Base-by-base conservation (phyloP, 2,888 invertebrate genomes). In the Nemapogon koenigi region DNA sequence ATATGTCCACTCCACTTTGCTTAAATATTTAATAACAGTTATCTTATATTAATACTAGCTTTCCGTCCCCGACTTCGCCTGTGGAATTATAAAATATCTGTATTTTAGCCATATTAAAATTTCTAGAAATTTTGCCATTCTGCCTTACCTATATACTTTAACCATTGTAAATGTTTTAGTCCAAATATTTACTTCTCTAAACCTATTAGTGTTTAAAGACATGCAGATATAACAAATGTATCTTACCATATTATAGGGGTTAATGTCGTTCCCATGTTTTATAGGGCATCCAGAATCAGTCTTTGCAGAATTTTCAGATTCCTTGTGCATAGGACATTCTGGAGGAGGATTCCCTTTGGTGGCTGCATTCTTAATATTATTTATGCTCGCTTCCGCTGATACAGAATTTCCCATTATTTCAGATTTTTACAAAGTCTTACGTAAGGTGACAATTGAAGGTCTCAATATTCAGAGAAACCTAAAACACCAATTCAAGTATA, bases 301-400 rank as follows among this genome's bases (percentile, higher is more conserved):
- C 1, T 48, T 53, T 17, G 45, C 39, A 32, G 49, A 36, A 40
- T 50, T 53, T 30, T 61, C 56, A 11, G 53, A 49, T 55, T 86
- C 83, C 45, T 86, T 83, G 54, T 91, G 91, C 90, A 94, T 90
- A 0, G 93, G 93, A 63, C 93, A 94, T 78, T 91, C 91, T 35
- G 87, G 83, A n/a, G 90, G 88, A 25, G 87, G 87, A 42, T 51
- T 59, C 2, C 45, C 50, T 36, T 55, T 55, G 32, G 40, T 51
- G 3, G 44, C 51, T 16, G 49, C 44, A 22, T 49, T 44, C 40
- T 55, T 59, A 16, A 52, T 43, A 3, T 28, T 25, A 19, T 53
- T 55, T 18, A 56, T 49, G 25, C 46, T 49, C 38, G 62, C 57
- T 33, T 71, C 67, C 25, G 76, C 73, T 41, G 73, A 72, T 32